Evolutionary conservation across 2,797 vertebrate genomes (phyloP), one percentile per base, ranked within the genome.

Genomic region (Tangara arthus): DNA sequence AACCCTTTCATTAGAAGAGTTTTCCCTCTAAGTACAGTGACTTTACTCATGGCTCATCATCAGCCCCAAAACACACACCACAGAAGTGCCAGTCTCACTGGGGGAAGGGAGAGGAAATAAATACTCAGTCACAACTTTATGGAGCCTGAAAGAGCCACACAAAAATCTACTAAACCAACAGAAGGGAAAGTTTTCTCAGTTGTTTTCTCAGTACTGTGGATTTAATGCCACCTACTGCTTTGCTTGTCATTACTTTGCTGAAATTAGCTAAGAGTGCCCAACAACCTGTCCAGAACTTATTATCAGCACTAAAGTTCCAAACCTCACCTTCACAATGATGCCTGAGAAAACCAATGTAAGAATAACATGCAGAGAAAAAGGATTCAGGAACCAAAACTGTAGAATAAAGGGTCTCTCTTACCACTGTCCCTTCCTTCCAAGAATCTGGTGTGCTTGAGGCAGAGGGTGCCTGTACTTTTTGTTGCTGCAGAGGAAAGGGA

Each of bases 381-480:
- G 11, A 82, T 53, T 34, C 34, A 44, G 80, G 63, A 52, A 69
- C 17, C 9, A 82, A 15, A 90, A 63, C 0, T 3, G 22, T 2
- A 71, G 4, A 90, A 91, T 18, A 81, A 82, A 39, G 26, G 4
- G 50, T 78, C 20, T 32, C 60, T 49, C 34, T 70, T 27, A 23
- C 6, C 9, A 53, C 18, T 26, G 24, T 7, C 66, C 10, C 42
- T 72, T 71, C 57, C 46, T 41, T 64, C 34, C 6, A 3, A 85
- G 61, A 63, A 37, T 35, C 8, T 15, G 19, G 7, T 10, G 28
- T 53, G 41, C 6, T 4, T 1, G 12, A 5, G 12, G 11, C 7
- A 16, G 23, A 19, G 21, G 5, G 2, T 11, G 17, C 2, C 0
- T 2, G 11, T 27, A 46, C 2, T 0, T 35, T 34, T 46, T 39